These are phyloP conservation scores for Rhinella marina DNA, from an alignment of 2,797 vertebrate genomes.

Conservation along the genomic window DNA sequence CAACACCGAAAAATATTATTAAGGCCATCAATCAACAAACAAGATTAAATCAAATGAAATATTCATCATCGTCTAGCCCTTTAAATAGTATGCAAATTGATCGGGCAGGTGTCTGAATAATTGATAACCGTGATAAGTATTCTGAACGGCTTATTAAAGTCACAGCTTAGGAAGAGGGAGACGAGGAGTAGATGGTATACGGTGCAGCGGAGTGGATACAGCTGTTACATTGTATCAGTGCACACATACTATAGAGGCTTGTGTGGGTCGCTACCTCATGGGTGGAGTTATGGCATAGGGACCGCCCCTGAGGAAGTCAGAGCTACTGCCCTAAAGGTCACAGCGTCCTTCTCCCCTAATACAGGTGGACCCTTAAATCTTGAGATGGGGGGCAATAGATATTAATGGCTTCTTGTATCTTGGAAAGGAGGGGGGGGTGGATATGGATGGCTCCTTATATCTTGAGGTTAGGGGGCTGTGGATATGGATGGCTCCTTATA, in stretches of 20 bases:
- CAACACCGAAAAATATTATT: constrained; percentile 15
- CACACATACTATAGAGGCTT: neutral
- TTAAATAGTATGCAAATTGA: constrained; percentile 26
- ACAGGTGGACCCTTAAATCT: too few relatives aligned
- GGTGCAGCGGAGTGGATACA: neutral
- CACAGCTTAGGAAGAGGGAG: neutral
- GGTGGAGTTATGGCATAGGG: too few relatives aligned
- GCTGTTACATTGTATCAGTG: neutral
- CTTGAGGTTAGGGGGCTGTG: neutral
- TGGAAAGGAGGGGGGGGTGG: too few relatives aligned
- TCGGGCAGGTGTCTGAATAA: constrained; percentile 13
- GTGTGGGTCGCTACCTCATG: neutral
- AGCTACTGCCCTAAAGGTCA: too few relatives aligned
- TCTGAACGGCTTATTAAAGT: constrained; percentile 10
- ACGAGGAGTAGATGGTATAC: neutral
- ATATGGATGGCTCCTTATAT: neutral
- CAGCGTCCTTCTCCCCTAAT: too few relatives aligned
- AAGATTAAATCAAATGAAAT: neutral
- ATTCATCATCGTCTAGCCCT: neutral
- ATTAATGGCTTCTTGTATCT: too few relatives aligned
- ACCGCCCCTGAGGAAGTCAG: too few relatives aligned
- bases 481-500: neutral
- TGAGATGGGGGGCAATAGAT: too few relatives aligned
- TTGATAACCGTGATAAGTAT: constrained; percentile 5
- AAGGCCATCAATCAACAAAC: neutral